Evolutionary conservation across 2,888 invertebrate genomes (phyloP).

Genomic region (Chrysolina americana): DNA sequence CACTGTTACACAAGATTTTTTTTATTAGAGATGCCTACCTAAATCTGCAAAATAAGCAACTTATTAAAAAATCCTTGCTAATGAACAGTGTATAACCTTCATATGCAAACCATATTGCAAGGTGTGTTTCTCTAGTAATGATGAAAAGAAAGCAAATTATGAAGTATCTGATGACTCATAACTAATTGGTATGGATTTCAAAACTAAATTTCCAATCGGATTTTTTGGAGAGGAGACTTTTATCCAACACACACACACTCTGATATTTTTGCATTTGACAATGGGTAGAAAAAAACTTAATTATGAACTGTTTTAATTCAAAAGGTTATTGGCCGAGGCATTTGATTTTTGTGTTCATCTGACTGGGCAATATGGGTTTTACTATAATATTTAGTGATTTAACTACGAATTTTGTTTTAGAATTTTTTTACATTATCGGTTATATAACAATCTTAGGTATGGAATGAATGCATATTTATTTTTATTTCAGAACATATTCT

Average conservation of each 20-base stretch:
- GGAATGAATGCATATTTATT: conserved; percentile 20
- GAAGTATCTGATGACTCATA: neutral
- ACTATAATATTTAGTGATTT: conserved; percentile 25
- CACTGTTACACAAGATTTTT: neutral
- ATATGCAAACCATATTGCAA: neutral
- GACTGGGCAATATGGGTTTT: conserved; percentile 44
- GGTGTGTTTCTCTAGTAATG: neutral
- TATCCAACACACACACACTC: neutral
- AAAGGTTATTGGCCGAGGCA: conserved; percentile 35
- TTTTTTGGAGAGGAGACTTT: neutral
- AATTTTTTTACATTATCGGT: conserved; percentile 13
- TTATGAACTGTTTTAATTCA: neutral
- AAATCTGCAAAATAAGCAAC: conserved; percentile 1
- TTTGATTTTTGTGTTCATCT: conserved; percentile 48
- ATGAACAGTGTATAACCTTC: neutral
- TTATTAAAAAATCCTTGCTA: neutral
- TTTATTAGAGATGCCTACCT: neutral
- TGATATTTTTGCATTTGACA: neutral
- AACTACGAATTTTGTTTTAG: conserved; percentile 8
- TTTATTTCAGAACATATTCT: conserved; percentile 6
- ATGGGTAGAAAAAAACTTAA: neutral
- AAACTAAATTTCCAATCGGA: neutral
- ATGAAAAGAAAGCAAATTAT: conserved; percentile 1
- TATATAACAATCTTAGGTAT: conserved; percentile 17
- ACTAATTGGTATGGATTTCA: too few species aligned